phyloP scores from a whole-genome alignment of 2,888 invertebrate species.

The Dusona sp. region DNA sequence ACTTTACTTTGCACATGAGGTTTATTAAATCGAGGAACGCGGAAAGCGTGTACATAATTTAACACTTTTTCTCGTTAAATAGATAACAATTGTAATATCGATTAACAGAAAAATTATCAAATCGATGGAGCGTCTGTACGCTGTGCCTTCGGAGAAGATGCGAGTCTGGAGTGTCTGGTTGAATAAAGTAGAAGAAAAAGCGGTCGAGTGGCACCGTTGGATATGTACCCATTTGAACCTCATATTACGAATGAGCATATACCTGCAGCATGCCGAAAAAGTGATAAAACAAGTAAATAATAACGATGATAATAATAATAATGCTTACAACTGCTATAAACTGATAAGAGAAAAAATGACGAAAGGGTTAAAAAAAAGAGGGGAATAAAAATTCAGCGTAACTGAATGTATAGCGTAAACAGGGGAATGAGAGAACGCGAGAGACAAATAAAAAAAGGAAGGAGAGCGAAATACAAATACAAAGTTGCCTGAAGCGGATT shows the following conservation, averaged over 20 bases:
- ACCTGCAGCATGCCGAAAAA: constrained; percentile 67
- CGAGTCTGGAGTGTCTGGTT: constrained; percentile 79
- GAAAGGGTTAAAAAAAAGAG: not conserved
- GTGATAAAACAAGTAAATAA: constrained; percentile 21
- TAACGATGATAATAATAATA: not conserved
- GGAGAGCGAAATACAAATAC: constrained; percentile 29
- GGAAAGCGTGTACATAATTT: not conserved
- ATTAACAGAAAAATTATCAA: constrained; percentile 67
- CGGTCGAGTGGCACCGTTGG: constrained; percentile 79
- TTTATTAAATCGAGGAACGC: not conserved
- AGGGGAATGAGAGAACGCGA: constrained; percentile 30
- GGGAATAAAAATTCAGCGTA: constrained; percentile 9
- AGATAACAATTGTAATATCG: not conserved
- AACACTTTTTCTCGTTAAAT: constrained; percentile 1
- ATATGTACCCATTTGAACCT: constrained; percentile 76
- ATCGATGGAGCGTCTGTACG: constrained; percentile 73
- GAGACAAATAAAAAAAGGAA: constrained; percentile 26
- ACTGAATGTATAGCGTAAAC: not conserved
- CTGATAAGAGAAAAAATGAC: not conserved
- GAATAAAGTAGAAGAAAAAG: constrained; percentile 75
- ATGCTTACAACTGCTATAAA: not conserved
- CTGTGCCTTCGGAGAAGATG: constrained; percentile 77
- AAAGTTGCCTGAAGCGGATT: constrained; percentile 22
- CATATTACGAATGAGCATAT: constrained; percentile 70
- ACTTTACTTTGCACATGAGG: not conserved